Percentiles rank a stretch among this genome's conserved stretches.
phyloP scores from a whole-genome alignment of 2,113 vertebrate species.

The Eulemur rufifrons region DNA sequence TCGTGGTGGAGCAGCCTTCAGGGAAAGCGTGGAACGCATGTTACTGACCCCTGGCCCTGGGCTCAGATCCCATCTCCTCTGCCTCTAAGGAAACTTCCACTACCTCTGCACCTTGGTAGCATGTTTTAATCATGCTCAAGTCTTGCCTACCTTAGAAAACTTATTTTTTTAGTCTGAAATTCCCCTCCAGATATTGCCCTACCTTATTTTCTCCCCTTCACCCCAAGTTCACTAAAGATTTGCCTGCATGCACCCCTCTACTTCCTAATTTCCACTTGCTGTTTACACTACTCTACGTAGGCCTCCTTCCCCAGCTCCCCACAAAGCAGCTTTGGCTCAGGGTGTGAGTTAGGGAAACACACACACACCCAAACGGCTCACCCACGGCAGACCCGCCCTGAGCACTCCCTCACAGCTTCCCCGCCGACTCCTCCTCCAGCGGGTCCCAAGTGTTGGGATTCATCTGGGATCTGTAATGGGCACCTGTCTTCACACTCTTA shows the following conservation, averaged over 20 bases:
- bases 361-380: not conserved
- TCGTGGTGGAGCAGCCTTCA: not conserved
- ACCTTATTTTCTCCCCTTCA: not conserved
- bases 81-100: not conserved
- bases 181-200: not conserved
- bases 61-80: not conserved
- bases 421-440: not conserved
- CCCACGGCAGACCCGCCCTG: not conserved
- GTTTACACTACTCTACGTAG: rapidly evolving
- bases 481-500: not conserved
- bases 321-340: not conserved
- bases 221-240: not conserved
- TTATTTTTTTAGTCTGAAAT: not conserved
- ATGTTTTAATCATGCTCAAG: not conserved
- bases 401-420: rapidly evolving
- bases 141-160: not conserved
- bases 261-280: not conserved
- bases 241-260: not conserved
- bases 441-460: not conserved
- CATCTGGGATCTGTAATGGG: not conserved
- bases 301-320: not conserved
- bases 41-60: not conserved
- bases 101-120: not conserved
- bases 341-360: not conserved
- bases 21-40: not conserved